phyloP scores from a whole-genome alignment of 30 jellyfish, hydroid and myxozoan species.

The Phacellophora camtschatica region DNA sequence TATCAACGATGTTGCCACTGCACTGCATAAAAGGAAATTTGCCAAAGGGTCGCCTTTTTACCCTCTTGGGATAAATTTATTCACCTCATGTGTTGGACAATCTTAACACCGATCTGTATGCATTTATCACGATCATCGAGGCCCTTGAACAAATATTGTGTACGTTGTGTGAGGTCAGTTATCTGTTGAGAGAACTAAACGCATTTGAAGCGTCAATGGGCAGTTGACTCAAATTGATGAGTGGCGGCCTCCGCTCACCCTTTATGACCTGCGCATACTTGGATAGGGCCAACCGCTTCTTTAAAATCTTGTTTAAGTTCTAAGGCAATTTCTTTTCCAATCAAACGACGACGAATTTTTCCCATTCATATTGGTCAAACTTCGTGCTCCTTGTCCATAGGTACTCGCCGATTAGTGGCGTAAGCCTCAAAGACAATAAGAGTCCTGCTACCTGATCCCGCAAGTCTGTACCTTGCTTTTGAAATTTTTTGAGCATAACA shows the following conservation, averaged over 20 bases:
- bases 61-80: too few relatives aligned
- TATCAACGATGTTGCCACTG: too few relatives aligned
- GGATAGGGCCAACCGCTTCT: constrained; percentile 11
- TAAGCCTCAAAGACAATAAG: too few relatives aligned
- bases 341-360: not conserved
- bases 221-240: constrained; percentile 2
- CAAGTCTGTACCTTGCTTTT: too few relatives aligned
- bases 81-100: constrained; percentile 10
- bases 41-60: too few relatives aligned
- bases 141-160: constrained; percentile 15
- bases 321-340: not conserved
- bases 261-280: constrained; percentile 32
- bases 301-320: not conserved
- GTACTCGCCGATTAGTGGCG: too few relatives aligned
- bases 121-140: not conserved
- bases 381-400: too few relatives aligned
- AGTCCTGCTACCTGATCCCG: too few relatives aligned
- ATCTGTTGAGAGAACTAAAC: constrained; percentile 7
- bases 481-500: too few relatives aligned
- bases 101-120: not conserved
- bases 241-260: constrained; percentile 38
- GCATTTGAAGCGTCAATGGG: constrained; percentile 48
- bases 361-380: too few relatives aligned
- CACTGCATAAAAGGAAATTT: too few relatives aligned
- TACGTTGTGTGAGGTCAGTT: constrained; percentile 21